phyloP scores from a whole-genome alignment of 2,888 invertebrate species.

The Catocala fraxini region DNA sequence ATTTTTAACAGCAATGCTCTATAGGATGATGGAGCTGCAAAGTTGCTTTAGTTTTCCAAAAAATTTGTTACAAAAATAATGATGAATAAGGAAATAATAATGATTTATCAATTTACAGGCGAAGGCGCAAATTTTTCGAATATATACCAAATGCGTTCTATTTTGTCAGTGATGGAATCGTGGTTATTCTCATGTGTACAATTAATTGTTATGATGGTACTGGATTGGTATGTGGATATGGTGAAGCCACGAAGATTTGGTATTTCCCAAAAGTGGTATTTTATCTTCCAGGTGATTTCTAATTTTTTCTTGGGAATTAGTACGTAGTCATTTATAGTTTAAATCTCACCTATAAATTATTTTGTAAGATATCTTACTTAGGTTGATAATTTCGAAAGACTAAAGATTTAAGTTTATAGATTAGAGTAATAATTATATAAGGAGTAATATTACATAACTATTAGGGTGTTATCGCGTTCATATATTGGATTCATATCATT shows the following conservation, averaged over 20 bases:
- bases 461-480: too few relatives aligned
- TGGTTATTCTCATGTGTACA: conserved; percentile 23
- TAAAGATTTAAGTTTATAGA: too few relatives aligned
- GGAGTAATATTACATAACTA: too few relatives aligned
- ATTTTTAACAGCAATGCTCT: too few relatives aligned
- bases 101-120: conserved; percentile 12
- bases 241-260: conserved; percentile 30
- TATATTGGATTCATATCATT: too few relatives aligned
- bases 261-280: conserved; percentile 24
- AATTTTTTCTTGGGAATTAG: too few relatives aligned
- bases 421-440: too few relatives aligned
- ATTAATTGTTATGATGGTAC: not conserved
- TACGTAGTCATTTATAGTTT: too few relatives aligned
- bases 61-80: too few relatives aligned
- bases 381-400: too few relatives aligned
- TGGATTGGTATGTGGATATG: conserved; percentile 32
- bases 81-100: not conserved
- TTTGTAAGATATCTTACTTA: too few relatives aligned
- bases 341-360: too few relatives aligned
- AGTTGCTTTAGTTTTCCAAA: not conserved
- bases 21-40: not conserved
- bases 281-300: conserved; percentile 26
- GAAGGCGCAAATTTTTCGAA: conserved; percentile 22
- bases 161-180: not conserved
- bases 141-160: not conserved